A percentile compares a stretch with the other conserved stretches of the same genome.
Conservation (phyloP, 2,888 invertebrate species). For the Rhingia campestris region DNA sequence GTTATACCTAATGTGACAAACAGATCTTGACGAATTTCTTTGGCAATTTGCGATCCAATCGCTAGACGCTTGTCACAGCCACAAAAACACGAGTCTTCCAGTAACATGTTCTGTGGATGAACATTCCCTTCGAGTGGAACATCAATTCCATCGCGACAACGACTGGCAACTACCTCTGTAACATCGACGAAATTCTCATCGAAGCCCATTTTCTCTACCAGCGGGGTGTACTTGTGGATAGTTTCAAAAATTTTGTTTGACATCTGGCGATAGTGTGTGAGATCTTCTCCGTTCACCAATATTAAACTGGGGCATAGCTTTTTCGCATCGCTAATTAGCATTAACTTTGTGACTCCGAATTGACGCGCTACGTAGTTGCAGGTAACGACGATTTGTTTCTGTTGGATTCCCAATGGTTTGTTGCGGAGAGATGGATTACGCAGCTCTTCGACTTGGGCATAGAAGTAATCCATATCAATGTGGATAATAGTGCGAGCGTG, state of each 20-base stretch:
- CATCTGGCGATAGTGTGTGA: slow-evolving; percentile 90
- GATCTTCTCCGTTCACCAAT: slow-evolving; percentile 92
- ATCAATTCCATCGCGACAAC: slow-evolving; percentile 74
- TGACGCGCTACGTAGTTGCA: slow-evolving; percentile 92
- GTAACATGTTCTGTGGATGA: slow-evolving; percentile 84
- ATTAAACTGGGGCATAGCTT: slow-evolving; percentile 89
- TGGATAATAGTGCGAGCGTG: slow-evolving; percentile 90
- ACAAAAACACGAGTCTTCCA: slow-evolving; percentile 86
- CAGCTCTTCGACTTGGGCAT: slow-evolving; percentile 93
- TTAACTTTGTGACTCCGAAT: slow-evolving; percentile 90
- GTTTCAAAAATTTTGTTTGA: slow-evolving; percentile 90
- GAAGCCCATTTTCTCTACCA: slow-evolving; percentile 91
- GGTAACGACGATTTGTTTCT: slow-evolving; percentile 92
- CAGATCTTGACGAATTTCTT: slow-evolving; percentile 89
- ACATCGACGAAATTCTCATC: slow-evolving; percentile 94
- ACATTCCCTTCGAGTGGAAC: slow-evolving; percentile 83
- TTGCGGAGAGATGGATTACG: slow-evolving; percentile 87
- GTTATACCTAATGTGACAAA: slow-evolving; percentile 88
- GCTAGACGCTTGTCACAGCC: slow-evolving; percentile 88
- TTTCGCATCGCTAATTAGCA: slow-evolving; percentile 89
- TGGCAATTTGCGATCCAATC: slow-evolving; percentile 89
- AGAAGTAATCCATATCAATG: slow-evolving; percentile 92
- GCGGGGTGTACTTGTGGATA: slow-evolving; percentile 88
- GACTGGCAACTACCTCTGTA: slow-evolving; percentile 84
- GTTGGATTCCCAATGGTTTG: slow-evolving; percentile 91